These are phyloP conservation scores for Sphaerophoria taeniata DNA, from an alignment of 2,888 invertebrate species.

Conservation along the genomic window DNA sequence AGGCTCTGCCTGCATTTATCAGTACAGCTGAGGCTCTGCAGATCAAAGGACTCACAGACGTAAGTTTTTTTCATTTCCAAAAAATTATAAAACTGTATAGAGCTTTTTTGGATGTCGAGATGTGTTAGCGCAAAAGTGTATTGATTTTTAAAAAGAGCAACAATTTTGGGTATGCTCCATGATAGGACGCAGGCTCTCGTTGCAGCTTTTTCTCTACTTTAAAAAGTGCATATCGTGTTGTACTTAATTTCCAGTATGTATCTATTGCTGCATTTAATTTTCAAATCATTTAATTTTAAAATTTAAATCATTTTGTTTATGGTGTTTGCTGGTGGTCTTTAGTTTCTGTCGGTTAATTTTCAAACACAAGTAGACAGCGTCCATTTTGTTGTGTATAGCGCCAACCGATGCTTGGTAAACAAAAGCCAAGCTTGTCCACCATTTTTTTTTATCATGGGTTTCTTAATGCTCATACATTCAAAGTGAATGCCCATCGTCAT, in stretches of 20 bases:
- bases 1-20: constrained; percentile 88
- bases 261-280: no score
- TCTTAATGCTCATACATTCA: no score
- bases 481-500: no score
- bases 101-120: not conserved
- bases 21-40: constrained; percentile 89
- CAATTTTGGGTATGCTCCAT: not conserved
- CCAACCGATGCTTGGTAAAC: no score
- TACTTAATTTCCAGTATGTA: no score
- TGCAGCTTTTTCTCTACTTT: constrained; percentile 14
- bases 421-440: no score
- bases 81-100: not conserved
- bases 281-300: no score
- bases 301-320: no score
- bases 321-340: not conserved
- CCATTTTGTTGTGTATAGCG: constrained; percentile 22
- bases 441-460: no score
- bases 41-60: constrained; percentile 88
- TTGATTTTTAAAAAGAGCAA: not conserved
- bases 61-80: constrained; percentile 82
- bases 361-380: not conserved
- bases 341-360: constrained; percentile 11
- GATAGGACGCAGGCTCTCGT: not conserved
- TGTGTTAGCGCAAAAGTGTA: not conserved
- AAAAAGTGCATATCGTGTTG: no score